These are phyloP conservation scores for Stomorhina lunata DNA, from an alignment of 2,888 invertebrate genomes.

Conservation along the genomic window DNA sequence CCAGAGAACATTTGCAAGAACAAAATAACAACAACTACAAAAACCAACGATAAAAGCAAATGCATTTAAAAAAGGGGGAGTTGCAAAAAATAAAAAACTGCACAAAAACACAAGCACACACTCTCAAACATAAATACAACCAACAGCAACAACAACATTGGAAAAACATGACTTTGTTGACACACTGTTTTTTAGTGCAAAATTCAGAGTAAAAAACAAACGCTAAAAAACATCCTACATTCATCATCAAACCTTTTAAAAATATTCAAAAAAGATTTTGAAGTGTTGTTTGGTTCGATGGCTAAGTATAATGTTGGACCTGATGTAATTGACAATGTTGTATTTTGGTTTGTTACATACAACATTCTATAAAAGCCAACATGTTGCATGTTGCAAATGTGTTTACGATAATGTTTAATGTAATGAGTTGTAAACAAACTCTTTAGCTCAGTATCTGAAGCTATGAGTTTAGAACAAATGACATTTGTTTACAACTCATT, in stretches of 20 bases:
- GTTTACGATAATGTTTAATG: background rate
- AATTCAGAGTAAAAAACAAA: background rate
- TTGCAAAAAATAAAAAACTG: slow-evolving; percentile 35
- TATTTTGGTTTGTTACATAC: slow-evolving; percentile 37
- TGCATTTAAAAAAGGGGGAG: slow-evolving; percentile 54
- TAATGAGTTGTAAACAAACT: slow-evolving; percentile 53
- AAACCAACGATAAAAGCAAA: slow-evolving; percentile 5
- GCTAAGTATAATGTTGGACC: slow-evolving; percentile 26
- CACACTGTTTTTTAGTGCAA: slow-evolving; percentile 50
- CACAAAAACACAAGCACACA: background rate
- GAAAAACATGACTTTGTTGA: slow-evolving; percentile 65
- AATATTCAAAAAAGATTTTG: slow-evolving; percentile 34
- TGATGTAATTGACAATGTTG: slow-evolving; percentile 49
- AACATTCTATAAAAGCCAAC: slow-evolving; percentile 14
- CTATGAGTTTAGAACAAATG: too few relatives aligned
- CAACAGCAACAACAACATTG: background rate
- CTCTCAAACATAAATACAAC: background rate
- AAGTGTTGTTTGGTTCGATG: slow-evolving; percentile 1
- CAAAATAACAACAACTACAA: background rate
- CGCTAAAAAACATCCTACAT: background rate
- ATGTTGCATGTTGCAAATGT: slow-evolving; percentile 61
- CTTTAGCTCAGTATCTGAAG: too few relatives aligned
- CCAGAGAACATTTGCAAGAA: slow-evolving; percentile 5
- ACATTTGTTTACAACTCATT: background rate
- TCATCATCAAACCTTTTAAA: background rate